These are phyloP conservation scores for Leucoraja erinaceus DNA, from an alignment of 2,113 vertebrate species.

Conservation along the genomic window DNA sequence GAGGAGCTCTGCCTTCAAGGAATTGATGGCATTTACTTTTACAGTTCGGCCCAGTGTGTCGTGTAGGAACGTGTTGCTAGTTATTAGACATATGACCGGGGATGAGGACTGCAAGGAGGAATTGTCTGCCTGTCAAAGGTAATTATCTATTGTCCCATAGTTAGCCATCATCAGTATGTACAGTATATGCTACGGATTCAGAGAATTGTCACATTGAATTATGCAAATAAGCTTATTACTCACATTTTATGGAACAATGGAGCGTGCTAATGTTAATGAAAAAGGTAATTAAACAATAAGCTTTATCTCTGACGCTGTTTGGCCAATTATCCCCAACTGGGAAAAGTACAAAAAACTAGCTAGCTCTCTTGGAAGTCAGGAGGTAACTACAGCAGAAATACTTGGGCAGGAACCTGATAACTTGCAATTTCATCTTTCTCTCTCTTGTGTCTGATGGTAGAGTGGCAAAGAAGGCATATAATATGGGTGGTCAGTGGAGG, in stretches of 20 bases:
- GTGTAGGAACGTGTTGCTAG: not conserved
- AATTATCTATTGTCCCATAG: not conserved
- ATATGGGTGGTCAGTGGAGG: too few species aligned
- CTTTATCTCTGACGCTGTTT: not conserved
- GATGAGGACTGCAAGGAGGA: not conserved
- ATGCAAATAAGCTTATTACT: conserved; percentile 28
- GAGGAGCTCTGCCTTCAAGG: not conserved
- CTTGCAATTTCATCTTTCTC: not conserved
- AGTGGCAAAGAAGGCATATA: not conserved
- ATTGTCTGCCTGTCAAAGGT: not conserved
- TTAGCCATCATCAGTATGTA: conserved; percentile 15
- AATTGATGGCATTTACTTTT: not conserved
- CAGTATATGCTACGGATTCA: not conserved
- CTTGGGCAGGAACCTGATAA: not conserved
- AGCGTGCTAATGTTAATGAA: not conserved
- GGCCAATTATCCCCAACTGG: not conserved
- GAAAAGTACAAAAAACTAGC: not conserved
- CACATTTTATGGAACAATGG: conserved; percentile 9
- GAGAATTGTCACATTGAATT: conserved; percentile 32
- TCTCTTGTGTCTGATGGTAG: not conserved
- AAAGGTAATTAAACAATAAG: not conserved
- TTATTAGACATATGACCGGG: not conserved
- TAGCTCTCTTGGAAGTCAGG: not conserved
- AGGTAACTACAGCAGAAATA: not conserved
- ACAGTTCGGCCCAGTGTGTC: too few species aligned